phyloP scores from a whole-genome alignment of 2,113 vertebrate species.

The Gasterosteus nipponicus region DNA sequence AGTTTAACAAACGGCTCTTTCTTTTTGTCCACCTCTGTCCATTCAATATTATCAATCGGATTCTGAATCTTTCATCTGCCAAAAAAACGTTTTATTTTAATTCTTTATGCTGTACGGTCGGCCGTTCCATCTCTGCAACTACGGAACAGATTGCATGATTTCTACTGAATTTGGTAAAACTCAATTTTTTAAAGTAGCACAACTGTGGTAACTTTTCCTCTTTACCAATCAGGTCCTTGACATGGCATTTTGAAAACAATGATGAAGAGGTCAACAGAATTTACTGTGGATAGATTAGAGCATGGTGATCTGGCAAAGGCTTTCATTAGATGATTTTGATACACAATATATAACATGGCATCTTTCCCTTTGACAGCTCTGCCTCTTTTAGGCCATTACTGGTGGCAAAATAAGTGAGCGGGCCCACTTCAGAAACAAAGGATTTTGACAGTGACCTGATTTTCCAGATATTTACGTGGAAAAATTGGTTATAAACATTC shows the following conservation, averaged over 20 bases:
- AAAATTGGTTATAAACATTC: neutral
- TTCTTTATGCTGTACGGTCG: neutral
- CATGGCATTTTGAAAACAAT: neutral
- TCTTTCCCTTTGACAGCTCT: neutral
- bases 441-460: neutral
- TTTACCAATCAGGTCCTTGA: neutral
- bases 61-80: neutral
- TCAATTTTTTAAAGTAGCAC: neutral
- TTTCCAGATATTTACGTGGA: neutral
- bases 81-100: neutral
- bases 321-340: neutral
- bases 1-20: neutral
- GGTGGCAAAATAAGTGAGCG: neutral
- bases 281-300: neutral
- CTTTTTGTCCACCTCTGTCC: neutral
- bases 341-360: neutral
- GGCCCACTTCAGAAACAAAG: too few relatives aligned
- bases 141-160: neutral
- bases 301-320: neutral
- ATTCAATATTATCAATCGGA: neutral
- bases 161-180: neutral
- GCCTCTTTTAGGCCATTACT: neutral
- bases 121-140: neutral
- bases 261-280: neutral
- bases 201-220: neutral